Evolutionary conservation across 1,140 invertebrate genomes (phyloP).

Genomic region (Campoletis sonorensis): DNA sequence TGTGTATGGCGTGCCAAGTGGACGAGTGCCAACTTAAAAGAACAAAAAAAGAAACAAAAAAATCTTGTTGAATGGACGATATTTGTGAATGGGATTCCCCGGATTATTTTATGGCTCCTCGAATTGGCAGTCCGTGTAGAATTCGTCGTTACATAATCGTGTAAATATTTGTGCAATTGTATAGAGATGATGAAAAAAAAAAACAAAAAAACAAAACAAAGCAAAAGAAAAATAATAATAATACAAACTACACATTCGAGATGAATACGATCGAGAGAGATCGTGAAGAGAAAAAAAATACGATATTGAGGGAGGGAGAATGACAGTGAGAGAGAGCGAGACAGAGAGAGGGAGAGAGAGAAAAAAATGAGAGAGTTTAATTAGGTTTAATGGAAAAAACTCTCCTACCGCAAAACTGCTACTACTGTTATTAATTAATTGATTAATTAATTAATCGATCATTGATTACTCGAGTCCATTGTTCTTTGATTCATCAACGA

Average conservation of each 20-base stretch:
- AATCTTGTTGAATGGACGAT: neutral
- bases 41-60: constrained; percentile 2
- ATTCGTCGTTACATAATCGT: constrained; percentile 70
- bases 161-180: constrained; percentile 77
- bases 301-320: neutral
- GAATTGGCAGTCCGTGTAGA: constrained; percentile 68
- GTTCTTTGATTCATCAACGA: neutral
- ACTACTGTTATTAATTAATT: constrained; percentile 29
- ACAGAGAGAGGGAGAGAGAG: too few relatives aligned
- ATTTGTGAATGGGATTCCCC: constrained; percentile 34
- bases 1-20: constrained; percentile 23
- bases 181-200: constrained; percentile 65
- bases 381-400: constrained; percentile 1
- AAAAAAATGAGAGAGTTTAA: constrained; percentile 48
- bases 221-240: too few relatives aligned
- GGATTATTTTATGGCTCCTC: constrained; percentile 61
- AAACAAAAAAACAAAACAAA: too few relatives aligned
- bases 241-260: constrained; percentile 42
- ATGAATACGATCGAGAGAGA: constrained; percentile 8
- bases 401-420: neutral
- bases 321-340: constrained; percentile 34
- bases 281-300: too few relatives aligned
- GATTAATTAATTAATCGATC: constrained; percentile 9
- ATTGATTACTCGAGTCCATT: constrained; percentile 6
- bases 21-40: constrained; percentile 18